Conservation (phyloP, 2,888 invertebrate genomes). For the Perdita meconis region DNA sequence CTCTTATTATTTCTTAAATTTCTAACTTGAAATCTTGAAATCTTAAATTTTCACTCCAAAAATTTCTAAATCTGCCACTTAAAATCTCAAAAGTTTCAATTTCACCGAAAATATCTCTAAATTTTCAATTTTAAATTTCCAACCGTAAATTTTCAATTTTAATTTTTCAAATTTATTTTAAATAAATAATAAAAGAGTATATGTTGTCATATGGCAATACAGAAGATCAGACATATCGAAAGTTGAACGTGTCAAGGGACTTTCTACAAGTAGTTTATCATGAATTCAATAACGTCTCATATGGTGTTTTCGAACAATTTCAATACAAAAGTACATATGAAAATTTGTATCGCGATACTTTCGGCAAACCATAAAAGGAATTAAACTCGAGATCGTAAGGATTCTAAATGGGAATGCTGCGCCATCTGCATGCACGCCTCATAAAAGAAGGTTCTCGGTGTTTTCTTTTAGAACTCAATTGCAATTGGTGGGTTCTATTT, state of each 20-base stretch:
- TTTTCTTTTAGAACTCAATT: slow-evolving; percentile 18
- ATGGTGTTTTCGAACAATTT: slow-evolving; percentile 1
- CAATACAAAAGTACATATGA: not conserved
- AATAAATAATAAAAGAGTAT: too few species aligned
- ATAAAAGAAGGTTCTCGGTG: slow-evolving; percentile 31
- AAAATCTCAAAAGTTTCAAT: too few species aligned
- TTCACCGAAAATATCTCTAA: too few species aligned
- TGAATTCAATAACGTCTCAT: not conserved
- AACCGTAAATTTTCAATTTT: too few species aligned
- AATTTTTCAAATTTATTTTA: too few species aligned
- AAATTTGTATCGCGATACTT: not conserved
- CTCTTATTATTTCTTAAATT: too few species aligned
- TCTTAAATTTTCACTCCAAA: too few species aligned
- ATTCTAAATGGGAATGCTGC: slow-evolving; percentile 6
- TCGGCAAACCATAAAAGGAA: slow-evolving; percentile 75
- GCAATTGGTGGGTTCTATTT: slow-evolving; percentile 18
- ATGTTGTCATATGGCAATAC: not conserved
- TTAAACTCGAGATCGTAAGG: slow-evolving; percentile 64
- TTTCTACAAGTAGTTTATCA: not conserved
- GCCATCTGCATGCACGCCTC: slow-evolving; percentile 29
- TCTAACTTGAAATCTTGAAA: too few species aligned
- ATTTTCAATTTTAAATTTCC: too few species aligned
- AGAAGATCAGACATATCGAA: not conserved
- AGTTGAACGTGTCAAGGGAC: not conserved
- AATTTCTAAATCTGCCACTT: too few species aligned